Base-by-base conservation (phyloP, 1,140 invertebrate species). In the Mylabris phalerata region DNA sequence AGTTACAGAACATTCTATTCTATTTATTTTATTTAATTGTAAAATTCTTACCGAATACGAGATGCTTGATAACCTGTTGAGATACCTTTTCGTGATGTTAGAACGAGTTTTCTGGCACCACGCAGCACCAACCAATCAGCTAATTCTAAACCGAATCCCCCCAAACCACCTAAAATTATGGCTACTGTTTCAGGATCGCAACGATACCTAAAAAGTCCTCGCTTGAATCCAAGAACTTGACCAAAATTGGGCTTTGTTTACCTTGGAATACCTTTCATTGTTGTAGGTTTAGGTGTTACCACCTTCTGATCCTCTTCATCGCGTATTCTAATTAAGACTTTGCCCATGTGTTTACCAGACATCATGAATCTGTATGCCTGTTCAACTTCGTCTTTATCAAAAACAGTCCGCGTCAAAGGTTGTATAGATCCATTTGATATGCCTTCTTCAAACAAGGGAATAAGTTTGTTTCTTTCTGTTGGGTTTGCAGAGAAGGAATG, bases 341-440 rank as follows among this genome's bases (percentile, higher is more conserved):
- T 11, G 1, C 41, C 41, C 85, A 19, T 19, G 19, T 19, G 19
- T 19, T 19, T 19, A 19, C 19, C 19, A 2, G 19, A 19, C 19
- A 19, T 19, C 19, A 19, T 19, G 19, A 19, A 19, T 2, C 19
- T 19, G 19, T 19, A 19, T 19, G 19, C 19, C 61, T 82, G 72
- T 67, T 87, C 85, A 3, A 86, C 72, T 69, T 87, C 78, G 51
- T 84, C 67, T 27, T 75, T 76, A 11, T 77, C 68, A 64, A 88
- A 89, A 1, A 81, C 77, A 1, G 88, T 92, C 6, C 82, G 77
- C 1, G 88, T 86, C 4, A 98, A 74, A 1, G 95, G 95, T 48
- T 81, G 78, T 0, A 98, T 92, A 39, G 88, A 90, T 6, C 95
- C 94, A 60, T 73, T 83, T 54, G 83, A 79, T 46, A 98, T 90